Evolutionary conservation across 2,888 invertebrate species (phyloP).

Genomic region (Morpho deidamia): DNA sequence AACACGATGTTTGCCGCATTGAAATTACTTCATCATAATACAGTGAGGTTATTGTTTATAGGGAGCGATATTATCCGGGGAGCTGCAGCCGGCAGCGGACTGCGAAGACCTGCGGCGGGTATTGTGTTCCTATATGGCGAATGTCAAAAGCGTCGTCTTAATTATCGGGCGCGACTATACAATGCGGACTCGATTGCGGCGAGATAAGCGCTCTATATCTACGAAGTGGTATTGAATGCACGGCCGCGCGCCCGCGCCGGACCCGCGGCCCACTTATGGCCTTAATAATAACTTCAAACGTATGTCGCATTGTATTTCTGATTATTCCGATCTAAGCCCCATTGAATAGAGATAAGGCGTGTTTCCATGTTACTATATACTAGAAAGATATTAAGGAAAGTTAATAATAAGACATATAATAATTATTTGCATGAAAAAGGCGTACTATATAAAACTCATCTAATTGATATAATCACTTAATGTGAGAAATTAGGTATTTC

Average conservation of each 20-base stretch:
- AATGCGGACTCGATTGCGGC: conserved; percentile 74
- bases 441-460: background rate
- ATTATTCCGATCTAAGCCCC: conserved; percentile 68
- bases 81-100: conserved; percentile 29
- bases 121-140: conserved; percentile 78
- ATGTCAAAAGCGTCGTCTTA: conserved; percentile 79
- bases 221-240: conserved; percentile 61
- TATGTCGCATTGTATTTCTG: conserved; percentile 70
- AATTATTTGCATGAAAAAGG: background rate
- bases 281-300: conserved; percentile 72
- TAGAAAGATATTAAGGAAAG: conserved; percentile 16
- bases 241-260: conserved; percentile 30
- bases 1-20: conserved; percentile 68
- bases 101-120: conserved; percentile 65
- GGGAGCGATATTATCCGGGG: conserved; percentile 69
- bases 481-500: conserved; percentile 23
- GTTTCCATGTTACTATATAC: conserved; percentile 34
- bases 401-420: conserved; percentile 8
- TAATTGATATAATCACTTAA: background rate
- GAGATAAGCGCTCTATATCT: conserved; percentile 69
- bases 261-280: conserved; percentile 47
- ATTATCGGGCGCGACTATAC: conserved; percentile 75
- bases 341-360: conserved; percentile 64
- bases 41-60: conserved; percentile 71
- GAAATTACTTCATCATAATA: conserved; percentile 75